Evolutionary conservation across 2,888 invertebrate species (phyloP).

Genomic region (Myopa testacea): DNA sequence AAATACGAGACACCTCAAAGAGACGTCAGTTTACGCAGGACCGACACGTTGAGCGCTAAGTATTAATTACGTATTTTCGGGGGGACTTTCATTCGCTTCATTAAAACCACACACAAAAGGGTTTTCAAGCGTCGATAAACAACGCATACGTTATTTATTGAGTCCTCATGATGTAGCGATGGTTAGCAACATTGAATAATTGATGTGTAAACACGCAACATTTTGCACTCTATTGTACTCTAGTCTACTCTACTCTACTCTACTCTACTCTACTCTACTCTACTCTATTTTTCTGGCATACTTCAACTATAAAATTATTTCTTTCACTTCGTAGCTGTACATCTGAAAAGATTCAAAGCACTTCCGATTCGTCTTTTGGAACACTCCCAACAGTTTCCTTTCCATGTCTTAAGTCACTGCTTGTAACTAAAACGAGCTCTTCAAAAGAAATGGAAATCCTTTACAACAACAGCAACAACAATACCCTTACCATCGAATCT

Average conservation of each 20-base stretch:
- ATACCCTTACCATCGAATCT: neutral
- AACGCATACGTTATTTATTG: conserved; percentile 10
- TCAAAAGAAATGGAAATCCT: neutral
- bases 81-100: neutral
- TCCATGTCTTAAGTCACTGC: too few species aligned
- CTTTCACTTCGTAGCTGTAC: too few species aligned
- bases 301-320: too few species aligned
- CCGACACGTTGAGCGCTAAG: conserved; percentile 23
- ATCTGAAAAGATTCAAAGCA: too few species aligned
- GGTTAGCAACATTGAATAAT: neutral
- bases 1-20: conserved; percentile 5
- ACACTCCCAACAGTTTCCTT: too few species aligned
- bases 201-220: too few species aligned
- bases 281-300: too few species aligned
- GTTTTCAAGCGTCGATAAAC: neutral
- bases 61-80: conserved; percentile 25
- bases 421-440: too few species aligned
- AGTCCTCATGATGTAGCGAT: neutral
- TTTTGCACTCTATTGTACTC: too few species aligned
- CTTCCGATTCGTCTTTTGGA: too few species aligned
- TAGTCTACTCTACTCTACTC: too few species aligned
- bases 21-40: neutral
- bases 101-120: conserved; percentile 13
- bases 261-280: too few species aligned
- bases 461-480: neutral